phyloP scores from a whole-genome alignment of 2,888 invertebrate genomes.

The Portevinia maculata region DNA sequence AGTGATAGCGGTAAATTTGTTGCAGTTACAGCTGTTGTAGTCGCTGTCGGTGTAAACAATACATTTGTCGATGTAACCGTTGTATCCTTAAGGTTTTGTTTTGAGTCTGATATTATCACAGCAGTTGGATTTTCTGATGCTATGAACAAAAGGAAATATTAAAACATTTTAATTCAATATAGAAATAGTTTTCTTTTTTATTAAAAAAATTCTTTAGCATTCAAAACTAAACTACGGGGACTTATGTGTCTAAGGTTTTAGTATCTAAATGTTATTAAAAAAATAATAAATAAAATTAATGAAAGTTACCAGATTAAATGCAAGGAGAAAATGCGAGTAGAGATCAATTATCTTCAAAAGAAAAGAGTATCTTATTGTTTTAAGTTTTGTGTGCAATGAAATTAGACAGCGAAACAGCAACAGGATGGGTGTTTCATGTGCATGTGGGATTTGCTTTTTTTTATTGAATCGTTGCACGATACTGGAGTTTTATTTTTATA shows the following conservation, averaged over 20 bases:
- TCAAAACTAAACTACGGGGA: conserved; percentile 58
- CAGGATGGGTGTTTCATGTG: conserved; percentile 47
- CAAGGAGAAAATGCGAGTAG: conserved; percentile 45
- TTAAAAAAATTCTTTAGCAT: conserved; percentile 24
- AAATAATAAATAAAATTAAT: conserved; percentile 21
- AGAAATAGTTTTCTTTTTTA: background rate
- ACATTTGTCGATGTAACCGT: conserved; percentile 83
- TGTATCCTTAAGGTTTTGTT: conserved; percentile 82
- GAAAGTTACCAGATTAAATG: conserved; percentile 36
- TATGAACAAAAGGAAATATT: conserved; percentile 56
- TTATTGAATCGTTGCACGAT: background rate
- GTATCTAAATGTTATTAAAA: conserved; percentile 18
- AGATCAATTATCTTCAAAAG: background rate
- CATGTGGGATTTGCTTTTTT: conserved; percentile 37
- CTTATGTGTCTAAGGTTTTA: conserved; percentile 7
- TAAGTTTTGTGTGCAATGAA: conserved; percentile 34
- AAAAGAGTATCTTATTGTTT: conserved; percentile 2
- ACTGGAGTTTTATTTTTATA: conserved; percentile 8
- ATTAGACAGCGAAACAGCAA: conserved; percentile 37
- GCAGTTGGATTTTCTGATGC: conserved; percentile 82
- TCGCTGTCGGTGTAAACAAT: conserved; percentile 81
- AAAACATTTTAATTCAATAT: conserved; percentile 17
- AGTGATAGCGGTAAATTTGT: conserved; percentile 77
- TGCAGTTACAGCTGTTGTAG: conserved; percentile 79
- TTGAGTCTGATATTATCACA: conserved; percentile 83